These are phyloP conservation scores for Macrotrachela quadricornifera DNA, from an alignment of 1,140 invertebrate genomes.

Conservation along the genomic window DNA sequence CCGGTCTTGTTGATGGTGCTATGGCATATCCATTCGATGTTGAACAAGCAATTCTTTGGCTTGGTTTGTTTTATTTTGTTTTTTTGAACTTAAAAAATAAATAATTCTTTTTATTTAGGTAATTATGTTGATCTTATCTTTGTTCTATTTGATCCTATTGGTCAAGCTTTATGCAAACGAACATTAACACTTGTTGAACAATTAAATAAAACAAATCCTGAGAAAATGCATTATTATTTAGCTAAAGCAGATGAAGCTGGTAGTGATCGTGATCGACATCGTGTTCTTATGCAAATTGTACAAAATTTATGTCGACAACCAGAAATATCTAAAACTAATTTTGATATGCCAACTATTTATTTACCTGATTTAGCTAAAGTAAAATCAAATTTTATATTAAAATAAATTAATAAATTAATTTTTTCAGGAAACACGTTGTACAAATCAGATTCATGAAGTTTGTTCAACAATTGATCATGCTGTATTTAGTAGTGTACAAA, in stretches of 20 bases:
- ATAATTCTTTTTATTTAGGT: slow-evolving; percentile 12
- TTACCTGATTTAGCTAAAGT: slow-evolving; percentile 27
- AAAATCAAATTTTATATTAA: too few species aligned
- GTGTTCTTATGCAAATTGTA: slow-evolving; percentile 44
- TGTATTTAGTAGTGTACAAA: slow-evolving; percentile 40
- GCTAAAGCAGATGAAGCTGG: slow-evolving; percentile 43
- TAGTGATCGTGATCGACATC: slow-evolving; percentile 37
- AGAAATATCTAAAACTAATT: slow-evolving; percentile 38
- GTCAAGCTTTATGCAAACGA: slow-evolving; percentile 40
- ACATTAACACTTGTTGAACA: slow-evolving; percentile 40
- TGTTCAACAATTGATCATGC: slow-evolving; percentile 39
- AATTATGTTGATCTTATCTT: slow-evolving; percentile 40
- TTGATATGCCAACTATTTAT: slow-evolving; percentile 43
- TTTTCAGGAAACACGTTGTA: slow-evolving; percentile 30
- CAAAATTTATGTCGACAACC: slow-evolving; percentile 42
- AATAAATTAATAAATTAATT: too few species aligned
- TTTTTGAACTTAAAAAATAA: too few species aligned
- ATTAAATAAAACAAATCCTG: slow-evolving; percentile 35
- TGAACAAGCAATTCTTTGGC: slow-evolving; percentile 38
- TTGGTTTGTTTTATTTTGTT: slow-evolving; percentile 15
- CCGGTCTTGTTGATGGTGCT: slow-evolving; percentile 42
- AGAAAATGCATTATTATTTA: slow-evolving; percentile 38
- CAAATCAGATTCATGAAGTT: slow-evolving; percentile 40
- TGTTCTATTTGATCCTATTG: slow-evolving; percentile 44
- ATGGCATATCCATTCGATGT: slow-evolving; percentile 46